Base-by-base conservation (phyloP, 2,888 invertebrate species). In the Drosophila anomelani region DNA sequence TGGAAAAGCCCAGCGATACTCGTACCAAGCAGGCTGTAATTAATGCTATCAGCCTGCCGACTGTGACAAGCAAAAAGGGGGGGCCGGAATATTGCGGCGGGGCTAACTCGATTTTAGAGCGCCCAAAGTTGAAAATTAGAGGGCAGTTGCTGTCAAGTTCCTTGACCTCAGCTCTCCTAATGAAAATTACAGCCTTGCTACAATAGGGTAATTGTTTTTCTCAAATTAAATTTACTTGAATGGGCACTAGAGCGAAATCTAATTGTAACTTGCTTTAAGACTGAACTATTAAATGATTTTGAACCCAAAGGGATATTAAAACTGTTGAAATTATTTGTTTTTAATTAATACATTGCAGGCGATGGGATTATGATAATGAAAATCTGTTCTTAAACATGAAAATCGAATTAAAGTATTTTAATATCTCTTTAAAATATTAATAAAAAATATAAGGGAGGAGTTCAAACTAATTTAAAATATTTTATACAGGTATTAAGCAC, bases 11-110 rank as follows among this genome's bases (percentile, higher is more conserved):
- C 53, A 46, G n/a, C 39, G 43, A 41, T 57, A 54, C 23, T 41
- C 51, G 51, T 58, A 62, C 64, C 59, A 75, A 69, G 74, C 57
- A 58, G 70, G 43, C 54, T 71, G 72, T 77, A 80, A 80, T 78
- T 82, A 78, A 80, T 80, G 82, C 75, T 77, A 77, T 74, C 66
- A 57, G 61, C 53, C 63, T 57, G 58, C 55, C 58, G 56, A 38
- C 66, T 47, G 69, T 63, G 66, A 70, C 68, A 69, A 64, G 73
- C 59, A 12, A 53, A 57, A 32, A 26, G 39, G 53, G 43, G 44
- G 12, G 12, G n/a, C 17, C 17, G 39, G 56, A 38, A 59, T 34
- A 55, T 43, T 43, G 60, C 34, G 23, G 17, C 39, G 47, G 32
- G 36, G 44, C 69, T 54, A 44, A 39, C 54, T 58, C 23, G 54